These are phyloP conservation scores for Tupaia tana DNA, from an alignment of 2,113 vertebrate genomes.

Conservation along the genomic window DNA sequence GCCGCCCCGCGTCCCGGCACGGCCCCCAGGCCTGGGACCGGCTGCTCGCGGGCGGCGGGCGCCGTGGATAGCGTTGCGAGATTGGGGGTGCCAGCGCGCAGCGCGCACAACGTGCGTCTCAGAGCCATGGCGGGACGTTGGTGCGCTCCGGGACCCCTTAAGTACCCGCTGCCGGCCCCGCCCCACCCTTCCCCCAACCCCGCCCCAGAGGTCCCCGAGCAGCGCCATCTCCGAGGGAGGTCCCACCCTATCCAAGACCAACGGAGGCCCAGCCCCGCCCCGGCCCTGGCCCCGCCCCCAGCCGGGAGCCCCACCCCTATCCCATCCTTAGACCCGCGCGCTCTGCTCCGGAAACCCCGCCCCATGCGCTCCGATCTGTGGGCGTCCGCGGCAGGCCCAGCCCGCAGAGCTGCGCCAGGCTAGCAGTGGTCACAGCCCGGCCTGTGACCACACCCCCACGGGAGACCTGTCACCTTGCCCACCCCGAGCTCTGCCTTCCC, in stretches of 20 bases:
- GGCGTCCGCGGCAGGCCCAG: neutral
- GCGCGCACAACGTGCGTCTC: fast-evolving
- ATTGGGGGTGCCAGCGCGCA: neutral
- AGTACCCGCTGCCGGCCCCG: neutral
- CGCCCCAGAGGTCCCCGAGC: too few species aligned
- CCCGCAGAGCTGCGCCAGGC: fast-evolving
- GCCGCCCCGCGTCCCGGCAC: conserved; percentile 55
- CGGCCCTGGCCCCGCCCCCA: neutral
- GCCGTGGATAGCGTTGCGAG: conserved; percentile 43
- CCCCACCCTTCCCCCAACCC: neutral
- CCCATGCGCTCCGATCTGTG: fast-evolving
- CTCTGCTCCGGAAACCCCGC: fast-evolving
- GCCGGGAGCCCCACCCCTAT: neutral
- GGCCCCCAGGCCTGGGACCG: conserved; percentile 84
- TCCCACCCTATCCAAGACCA: neutral
- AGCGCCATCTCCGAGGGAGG: fast-evolving
- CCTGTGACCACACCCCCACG: neutral
- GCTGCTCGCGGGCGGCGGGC: conserved; percentile 25
- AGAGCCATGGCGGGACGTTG: conserved; percentile 36
- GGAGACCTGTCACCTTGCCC: neutral
- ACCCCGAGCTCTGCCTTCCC: neutral
- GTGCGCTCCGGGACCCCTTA: fast-evolving
- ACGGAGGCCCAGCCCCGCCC: too few species aligned
- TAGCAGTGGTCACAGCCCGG: too few species aligned
- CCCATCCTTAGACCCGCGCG: neutral